These are phyloP conservation scores for Phrynosoma platyrhinos DNA, from an alignment of 2,113 vertebrate genomes.

Conservation along the genomic window DNA sequence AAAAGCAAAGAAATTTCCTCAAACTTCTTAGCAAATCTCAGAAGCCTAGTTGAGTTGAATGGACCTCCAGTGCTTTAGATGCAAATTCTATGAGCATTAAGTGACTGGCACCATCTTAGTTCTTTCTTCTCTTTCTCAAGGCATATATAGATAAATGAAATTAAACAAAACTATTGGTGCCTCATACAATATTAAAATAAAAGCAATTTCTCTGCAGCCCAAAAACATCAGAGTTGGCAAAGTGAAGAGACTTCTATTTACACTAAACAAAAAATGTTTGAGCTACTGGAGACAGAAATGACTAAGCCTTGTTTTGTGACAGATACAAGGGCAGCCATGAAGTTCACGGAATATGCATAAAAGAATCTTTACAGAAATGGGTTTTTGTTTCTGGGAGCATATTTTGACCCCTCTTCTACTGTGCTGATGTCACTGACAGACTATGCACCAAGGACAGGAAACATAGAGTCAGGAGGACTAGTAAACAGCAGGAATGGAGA, in stretches of 20 bases:
- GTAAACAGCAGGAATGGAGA: neutral
- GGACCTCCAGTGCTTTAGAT: neutral
- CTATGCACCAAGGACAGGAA: no score
- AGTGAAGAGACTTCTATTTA: rapidly evolving
- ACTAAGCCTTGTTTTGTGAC: neutral
- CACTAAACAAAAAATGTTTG: neutral
- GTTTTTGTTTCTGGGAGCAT: neutral
- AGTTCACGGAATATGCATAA: neutral
- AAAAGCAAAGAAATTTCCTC: no score
- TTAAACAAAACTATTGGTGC: rapidly evolving
- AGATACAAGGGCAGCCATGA: neutral
- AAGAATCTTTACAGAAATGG: neutral
- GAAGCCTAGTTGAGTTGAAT: neutral
- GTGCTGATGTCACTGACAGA: neutral
- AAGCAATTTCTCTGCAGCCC: neutral
- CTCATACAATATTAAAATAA: neutral
- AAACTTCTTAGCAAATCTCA: neutral
- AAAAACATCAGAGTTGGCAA: neutral
- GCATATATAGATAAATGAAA: slow-evolving; percentile 2
- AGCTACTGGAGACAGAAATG: neutral
- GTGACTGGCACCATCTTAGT: neutral
- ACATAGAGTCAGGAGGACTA: neutral
- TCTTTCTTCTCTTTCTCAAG: neutral
- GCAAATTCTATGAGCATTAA: neutral
- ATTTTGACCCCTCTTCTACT: neutral